Evolutionary conservation across 2,797 vertebrate species (phyloP).

Genomic region (Coccyzus lansbergi): DNA sequence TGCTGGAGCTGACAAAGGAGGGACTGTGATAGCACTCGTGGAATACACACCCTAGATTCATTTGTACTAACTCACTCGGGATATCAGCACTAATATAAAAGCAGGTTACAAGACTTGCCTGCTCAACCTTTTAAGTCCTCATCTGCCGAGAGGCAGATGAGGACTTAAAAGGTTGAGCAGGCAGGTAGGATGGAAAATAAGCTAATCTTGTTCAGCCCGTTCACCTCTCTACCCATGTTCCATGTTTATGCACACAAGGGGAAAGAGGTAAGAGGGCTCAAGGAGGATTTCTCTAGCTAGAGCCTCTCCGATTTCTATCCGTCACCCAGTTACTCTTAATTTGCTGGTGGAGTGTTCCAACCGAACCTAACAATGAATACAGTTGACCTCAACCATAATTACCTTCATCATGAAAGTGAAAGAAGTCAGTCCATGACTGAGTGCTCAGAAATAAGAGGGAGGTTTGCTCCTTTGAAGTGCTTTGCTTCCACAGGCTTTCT

Average conservation of each 20-base stretch:
- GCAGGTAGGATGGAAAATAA: not conserved
- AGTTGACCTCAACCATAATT: not conserved
- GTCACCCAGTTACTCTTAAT: not conserved
- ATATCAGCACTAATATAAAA: not conserved
- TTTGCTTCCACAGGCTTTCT: conserved; percentile 43
- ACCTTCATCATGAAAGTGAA: conserved; percentile 10
- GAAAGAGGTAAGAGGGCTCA: not conserved
- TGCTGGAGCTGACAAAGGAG: not conserved
- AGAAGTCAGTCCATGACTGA: conserved; percentile 15
- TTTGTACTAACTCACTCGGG: not conserved
- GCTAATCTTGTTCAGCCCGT: not conserved
- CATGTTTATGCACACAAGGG: not conserved
- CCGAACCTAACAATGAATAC: not conserved
- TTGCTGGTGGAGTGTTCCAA: not conserved
- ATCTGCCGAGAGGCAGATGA: too few species aligned
- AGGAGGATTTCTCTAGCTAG: not conserved
- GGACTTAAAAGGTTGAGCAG: not conserved
- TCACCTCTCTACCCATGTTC: not conserved
- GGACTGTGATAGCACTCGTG: not conserved
- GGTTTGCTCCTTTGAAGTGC: conserved; percentile 21
- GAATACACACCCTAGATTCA: not conserved
- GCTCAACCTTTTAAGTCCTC: too few species aligned
- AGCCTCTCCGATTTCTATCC: not conserved
- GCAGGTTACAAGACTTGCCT: not conserved
- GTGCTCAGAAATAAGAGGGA: conserved; percentile 4